These are phyloP conservation scores for Melierax canorus DNA, from an alignment of 2,113 vertebrate genomes.

Conservation along the genomic window DNA sequence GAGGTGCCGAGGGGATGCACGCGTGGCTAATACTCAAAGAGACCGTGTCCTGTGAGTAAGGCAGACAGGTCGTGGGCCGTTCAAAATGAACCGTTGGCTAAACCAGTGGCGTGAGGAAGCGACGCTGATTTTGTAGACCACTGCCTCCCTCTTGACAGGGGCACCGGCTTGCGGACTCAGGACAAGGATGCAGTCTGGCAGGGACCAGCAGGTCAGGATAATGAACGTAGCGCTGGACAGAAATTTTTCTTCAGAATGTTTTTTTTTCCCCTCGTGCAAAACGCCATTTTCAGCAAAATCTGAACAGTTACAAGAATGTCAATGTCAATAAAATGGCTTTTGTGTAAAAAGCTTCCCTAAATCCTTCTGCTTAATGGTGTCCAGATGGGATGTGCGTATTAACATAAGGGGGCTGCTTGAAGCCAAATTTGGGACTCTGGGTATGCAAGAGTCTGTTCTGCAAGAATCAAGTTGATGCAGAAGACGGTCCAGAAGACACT, in stretches of 20 bases:
- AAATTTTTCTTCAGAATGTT: neutral
- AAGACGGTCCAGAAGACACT: neutral
- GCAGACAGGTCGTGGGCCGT: neutral
- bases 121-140: neutral
- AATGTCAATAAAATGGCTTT: neutral
- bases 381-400: neutral
- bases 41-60: neutral
- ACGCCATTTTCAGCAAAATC: neutral
- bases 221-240: neutral
- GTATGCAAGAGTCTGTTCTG: neutral
- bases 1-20: accelerated
- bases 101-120: neutral
- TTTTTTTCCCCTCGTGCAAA: neutral
- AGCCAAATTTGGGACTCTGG: neutral
- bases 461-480: neutral
- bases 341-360: neutral
- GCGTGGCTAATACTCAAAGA: too few relatives aligned
- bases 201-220: neutral
- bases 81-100: neutral
- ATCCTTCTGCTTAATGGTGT: neutral
- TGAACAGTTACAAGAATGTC: neutral
- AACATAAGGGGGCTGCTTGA: neutral
- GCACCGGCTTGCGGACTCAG: accelerated
- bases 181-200: neutral
- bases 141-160: neutral